A percentile compares a stretch with the other conserved stretches of the same genome.
These are phyloP conservation scores for Tachyglossus aculeatus DNA, from an alignment of 2,797 vertebrate genomes.

Conservation along the genomic window DNA sequence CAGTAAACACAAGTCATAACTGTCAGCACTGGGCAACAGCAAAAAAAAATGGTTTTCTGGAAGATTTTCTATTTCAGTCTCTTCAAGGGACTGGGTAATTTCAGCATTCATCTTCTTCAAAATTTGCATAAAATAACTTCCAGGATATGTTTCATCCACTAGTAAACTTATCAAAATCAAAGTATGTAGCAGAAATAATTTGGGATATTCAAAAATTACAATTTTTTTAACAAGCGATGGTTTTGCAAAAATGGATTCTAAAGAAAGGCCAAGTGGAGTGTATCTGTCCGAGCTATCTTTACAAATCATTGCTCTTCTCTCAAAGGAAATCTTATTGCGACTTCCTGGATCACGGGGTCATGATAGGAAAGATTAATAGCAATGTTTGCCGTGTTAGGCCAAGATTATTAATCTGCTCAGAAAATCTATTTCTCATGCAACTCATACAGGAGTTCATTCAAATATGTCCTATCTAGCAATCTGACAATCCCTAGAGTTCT, in stretches of 20 bases:
- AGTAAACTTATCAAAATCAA: constrained; percentile 11
- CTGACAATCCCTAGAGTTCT: constrained; percentile 16
- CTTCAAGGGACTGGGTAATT: background rate
- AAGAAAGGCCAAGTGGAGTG: constrained; percentile 12
- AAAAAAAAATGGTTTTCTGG: constrained; percentile 35
- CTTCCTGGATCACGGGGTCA: constrained; percentile 36
- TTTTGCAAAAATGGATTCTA: constrained; percentile 27
- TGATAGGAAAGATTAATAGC: constrained; percentile 49
- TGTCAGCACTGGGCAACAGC: constrained; percentile 13
- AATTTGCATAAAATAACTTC: background rate
- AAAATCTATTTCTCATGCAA: constrained; percentile 26
- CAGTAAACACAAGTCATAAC: constrained; percentile 15
- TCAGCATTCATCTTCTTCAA: constrained; percentile 29
- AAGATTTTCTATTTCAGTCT: background rate
- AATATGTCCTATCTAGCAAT: constrained; percentile 7
- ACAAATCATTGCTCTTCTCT: constrained; percentile 61
- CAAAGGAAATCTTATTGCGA: constrained; percentile 50
- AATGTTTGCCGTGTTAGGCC: constrained; percentile 16
- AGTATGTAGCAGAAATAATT: background rate
- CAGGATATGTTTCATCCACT: background rate
- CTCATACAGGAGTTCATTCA: constrained; percentile 32
- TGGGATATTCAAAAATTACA: background rate
- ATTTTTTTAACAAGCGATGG: background rate
- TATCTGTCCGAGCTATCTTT: constrained; percentile 40
- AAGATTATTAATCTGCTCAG: constrained; percentile 57